phyloP scores from a whole-genome alignment of 2,113 vertebrate species.

The Upupa epops region DNA sequence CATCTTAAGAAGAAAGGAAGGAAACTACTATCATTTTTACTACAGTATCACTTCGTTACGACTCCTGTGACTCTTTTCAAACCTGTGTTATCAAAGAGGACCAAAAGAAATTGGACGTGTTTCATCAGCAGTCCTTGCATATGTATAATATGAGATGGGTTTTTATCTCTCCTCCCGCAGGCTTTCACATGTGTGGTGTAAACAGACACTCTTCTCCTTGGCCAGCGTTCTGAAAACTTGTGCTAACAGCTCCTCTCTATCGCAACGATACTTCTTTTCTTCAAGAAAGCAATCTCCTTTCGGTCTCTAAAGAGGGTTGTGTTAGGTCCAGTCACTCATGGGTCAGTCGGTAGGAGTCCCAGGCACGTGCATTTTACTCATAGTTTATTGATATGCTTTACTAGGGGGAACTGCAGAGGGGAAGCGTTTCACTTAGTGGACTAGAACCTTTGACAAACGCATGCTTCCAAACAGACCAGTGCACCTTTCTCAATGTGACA shows the following conservation, averaged over 20 bases:
- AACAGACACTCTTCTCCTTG: neutral
- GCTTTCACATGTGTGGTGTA: neutral
- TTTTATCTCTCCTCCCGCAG: neutral
- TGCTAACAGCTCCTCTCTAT: neutral
- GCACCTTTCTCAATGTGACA: neutral
- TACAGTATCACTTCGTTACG: neutral
- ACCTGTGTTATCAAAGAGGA: neutral
- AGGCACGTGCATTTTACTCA: neutral
- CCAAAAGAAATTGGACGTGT: neutral
- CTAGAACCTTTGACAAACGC: neutral
- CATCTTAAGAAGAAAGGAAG: neutral
- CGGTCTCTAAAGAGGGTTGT: neutral
- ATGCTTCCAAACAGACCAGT: neutral
- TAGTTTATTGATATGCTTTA: neutral
- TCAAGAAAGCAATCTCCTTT: neutral
- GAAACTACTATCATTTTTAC: neutral
- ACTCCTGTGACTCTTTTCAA: neutral
- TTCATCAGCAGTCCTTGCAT: neutral
- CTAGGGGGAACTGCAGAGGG: neutral
- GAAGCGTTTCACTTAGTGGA: neutral
- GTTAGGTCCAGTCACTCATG: neutral
- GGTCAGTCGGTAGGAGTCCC: neutral
- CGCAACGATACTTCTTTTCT: neutral
- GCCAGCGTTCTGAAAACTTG: neutral
- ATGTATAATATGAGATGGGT: neutral